phyloP scores from a whole-genome alignment of 2,113 vertebrate genomes.

The Tragelaphus strepsiceros region DNA sequence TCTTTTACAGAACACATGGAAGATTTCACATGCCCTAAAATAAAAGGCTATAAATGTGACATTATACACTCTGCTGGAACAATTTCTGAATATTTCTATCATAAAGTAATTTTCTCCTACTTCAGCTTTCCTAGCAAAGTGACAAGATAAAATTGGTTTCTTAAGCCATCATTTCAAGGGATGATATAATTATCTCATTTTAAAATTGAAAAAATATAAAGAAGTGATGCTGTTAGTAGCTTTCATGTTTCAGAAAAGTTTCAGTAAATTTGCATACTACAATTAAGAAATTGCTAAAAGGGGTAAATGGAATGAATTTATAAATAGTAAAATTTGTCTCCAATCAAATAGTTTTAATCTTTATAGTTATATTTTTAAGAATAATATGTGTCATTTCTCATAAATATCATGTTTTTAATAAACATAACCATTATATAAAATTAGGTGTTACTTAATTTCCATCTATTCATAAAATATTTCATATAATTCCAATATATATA shows the following conservation, averaged over 20 bases:
- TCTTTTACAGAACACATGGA: background rate
- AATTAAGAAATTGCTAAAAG: background rate
- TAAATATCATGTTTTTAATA: background rate
- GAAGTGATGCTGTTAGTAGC: background rate
- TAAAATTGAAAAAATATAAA: background rate
- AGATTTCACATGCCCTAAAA: background rate
- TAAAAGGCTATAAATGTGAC: conserved; percentile 10
- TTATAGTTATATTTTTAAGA: background rate
- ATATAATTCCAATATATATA: background rate
- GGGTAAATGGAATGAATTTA: background rate
- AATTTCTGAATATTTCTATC: conserved; percentile 66
- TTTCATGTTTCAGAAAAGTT: background rate
- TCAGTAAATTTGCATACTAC: background rate
- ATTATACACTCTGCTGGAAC: background rate
- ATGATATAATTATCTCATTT: background rate
- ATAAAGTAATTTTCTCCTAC: conserved; percentile 43
- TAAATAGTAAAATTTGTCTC: background rate
- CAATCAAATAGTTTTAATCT: background rate
- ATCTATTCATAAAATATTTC: background rate
- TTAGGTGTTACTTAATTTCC: background rate
- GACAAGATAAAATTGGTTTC: conserved; percentile 45
- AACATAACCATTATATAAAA: background rate
- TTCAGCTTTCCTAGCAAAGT: conserved; percentile 24
- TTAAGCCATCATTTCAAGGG: conserved; percentile 13
- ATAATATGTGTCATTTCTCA: background rate